Percentiles rank a stretch among this genome's conserved stretches.
phyloP scores from a whole-genome alignment of 2,888 invertebrate species.

The Tetranychus piercei region DNA sequence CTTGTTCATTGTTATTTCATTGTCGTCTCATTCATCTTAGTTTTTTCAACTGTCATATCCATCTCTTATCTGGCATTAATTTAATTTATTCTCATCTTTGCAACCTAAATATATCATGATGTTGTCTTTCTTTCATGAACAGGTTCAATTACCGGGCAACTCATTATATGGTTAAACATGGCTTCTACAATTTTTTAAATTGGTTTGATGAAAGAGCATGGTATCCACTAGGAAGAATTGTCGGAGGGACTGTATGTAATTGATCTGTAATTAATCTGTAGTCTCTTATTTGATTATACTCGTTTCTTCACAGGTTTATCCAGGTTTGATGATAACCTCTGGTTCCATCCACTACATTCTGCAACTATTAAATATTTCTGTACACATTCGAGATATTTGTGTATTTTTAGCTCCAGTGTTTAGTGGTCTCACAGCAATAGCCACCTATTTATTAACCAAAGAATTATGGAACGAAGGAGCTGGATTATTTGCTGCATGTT shows the following conservation, averaged over 20 bases:
- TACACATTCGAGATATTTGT: conserved; percentile 95
- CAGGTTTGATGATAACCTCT: conserved; percentile 96
- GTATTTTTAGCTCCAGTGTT: conserved; percentile 96
- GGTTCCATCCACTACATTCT: conserved; percentile 87
- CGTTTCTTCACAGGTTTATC: conserved; percentile 48
- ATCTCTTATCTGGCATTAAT: no score
- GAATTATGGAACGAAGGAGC: conserved; percentile 93
- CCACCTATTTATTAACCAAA: conserved; percentile 89
- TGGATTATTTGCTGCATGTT: conserved; percentile 92
- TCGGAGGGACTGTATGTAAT: conserved; percentile 68
- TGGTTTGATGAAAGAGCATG: conserved; percentile 99
- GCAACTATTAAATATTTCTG: conserved; percentile 76
- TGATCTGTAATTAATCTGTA: conserved; percentile 7
- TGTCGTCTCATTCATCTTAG: no score
- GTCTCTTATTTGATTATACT: background rate
- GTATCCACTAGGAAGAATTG: conserved; percentile 96
- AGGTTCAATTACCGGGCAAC: conserved; percentile 99
- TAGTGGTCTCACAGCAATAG: conserved; percentile 90
- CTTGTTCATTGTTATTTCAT: no score
- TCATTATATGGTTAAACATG: conserved; percentile 97
- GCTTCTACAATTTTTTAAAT: conserved; percentile 95
- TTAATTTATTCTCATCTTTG: no score
- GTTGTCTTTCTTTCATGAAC: conserved; percentile 29
- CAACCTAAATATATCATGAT: no score
- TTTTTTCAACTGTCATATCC: no score